A percentile compares a stretch with the other conserved stretches of the same genome.
Conservation (phyloP, 2,113 vertebrate species). For the Dicaeum eximium region DNA sequence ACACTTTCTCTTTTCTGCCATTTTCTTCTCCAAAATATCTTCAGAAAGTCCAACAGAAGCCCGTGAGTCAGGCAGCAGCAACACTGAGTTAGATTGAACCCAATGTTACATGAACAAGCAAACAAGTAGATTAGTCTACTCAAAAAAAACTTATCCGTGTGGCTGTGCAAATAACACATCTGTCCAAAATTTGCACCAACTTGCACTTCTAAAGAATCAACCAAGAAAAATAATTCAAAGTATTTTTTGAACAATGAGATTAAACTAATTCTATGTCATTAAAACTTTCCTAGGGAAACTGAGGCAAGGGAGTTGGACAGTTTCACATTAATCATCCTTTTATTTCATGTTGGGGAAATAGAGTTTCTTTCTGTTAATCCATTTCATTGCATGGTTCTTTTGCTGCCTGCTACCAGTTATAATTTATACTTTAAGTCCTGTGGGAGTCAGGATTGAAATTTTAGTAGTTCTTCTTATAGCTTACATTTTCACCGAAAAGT, state of each 20-base stretch:
- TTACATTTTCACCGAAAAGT: not conserved
- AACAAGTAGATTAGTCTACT: not conserved
- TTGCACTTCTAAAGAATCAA: not conserved
- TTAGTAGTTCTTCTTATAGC: not conserved
- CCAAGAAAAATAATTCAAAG: not conserved
- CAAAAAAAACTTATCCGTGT: not conserved
- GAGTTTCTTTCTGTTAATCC: not conserved
- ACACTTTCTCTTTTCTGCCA: not conserved
- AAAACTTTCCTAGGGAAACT: not conserved
- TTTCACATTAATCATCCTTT: not conserved
- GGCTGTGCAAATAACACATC: not conserved
- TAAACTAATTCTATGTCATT: not conserved
- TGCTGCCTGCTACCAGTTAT: not conserved
- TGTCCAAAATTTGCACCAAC: not conserved
- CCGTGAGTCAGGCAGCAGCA: not conserved
- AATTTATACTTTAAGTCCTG: not conserved
- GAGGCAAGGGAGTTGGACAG: not conserved
- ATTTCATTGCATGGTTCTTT: not conserved
- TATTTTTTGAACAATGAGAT: not conserved
- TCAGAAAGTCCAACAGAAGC: not conserved
- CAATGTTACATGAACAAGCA: not conserved
- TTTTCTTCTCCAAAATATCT: not conserved
- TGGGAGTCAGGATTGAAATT: not conserved
- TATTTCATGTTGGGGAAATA: not conserved
- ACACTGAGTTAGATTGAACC: not conserved